Evolutionary conservation across 2,113 vertebrate genomes (phyloP), one percentile per base, ranked within the genome.

Genomic region (Melanerpes aurifrons): DNA sequence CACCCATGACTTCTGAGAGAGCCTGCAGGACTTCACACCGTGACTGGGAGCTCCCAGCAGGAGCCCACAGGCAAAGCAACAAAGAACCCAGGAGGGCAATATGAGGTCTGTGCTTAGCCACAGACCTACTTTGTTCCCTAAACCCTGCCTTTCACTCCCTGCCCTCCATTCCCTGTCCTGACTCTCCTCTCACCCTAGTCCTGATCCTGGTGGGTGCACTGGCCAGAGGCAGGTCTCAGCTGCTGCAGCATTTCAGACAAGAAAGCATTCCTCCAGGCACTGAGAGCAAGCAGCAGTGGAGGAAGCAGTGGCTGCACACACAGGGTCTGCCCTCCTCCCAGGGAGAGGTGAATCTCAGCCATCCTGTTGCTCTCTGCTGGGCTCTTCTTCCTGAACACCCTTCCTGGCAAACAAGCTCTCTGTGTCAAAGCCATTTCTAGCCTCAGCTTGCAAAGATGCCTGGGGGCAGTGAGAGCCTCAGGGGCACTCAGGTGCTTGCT

Each of bases 231-330:
- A 83, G 32, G 35, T 3, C 15, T 12, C 81, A 66, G 80, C 48
- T 59, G 45, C 43, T 32, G 67, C 24, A 24, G 62, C 2, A 1
- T 74, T 87, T 25, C 21, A 56, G 68, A 31, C 2, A 7, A 67
- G n/a, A 35, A 80, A 20, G 21, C 1, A 0, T 31, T 66, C 17
- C 35, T 22, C 29, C 47, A 75, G 70, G 59, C 70, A 18, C 19
- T 0, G 0, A 66, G 45, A 70, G 25, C 43, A 35, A 59, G 28
- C 1, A 0, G 58, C 53, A 45, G 19, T 25, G 25, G 45, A 56
- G 37, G 48, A 70, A 24, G 15, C 3, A 0, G 48, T 26, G 56
- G 40, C 19, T 59, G 12, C 24, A 35, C 10, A 7, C 14, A 25
- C 7, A 0, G 26, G 31, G 25, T 37, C 26, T 62, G 40, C 48